Percentiles rank a stretch among this genome's conserved stretches.
phyloP scores from a whole-genome alignment of 1,140 invertebrate species.

The Yoshiicerus persimilis region DNA sequence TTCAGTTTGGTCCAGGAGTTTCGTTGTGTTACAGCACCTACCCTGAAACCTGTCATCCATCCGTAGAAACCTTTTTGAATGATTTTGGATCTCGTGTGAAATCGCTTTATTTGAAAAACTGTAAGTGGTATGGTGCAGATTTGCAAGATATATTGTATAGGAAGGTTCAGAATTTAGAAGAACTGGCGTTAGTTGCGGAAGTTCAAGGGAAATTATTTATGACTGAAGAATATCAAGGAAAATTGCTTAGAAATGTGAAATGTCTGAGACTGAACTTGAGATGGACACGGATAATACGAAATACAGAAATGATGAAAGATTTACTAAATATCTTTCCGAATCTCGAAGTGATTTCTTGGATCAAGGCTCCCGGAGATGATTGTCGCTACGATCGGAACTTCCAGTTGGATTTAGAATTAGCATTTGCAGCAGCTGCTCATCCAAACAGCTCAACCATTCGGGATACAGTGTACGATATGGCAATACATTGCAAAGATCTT shows the following conservation, averaged over 20 bases:
- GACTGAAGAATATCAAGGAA: not conserved
- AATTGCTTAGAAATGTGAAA: conserved; percentile 27
- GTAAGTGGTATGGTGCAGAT: conserved; percentile 19
- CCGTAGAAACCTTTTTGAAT: conserved; percentile 10
- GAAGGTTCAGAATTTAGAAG: conserved; percentile 18
- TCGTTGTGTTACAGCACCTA: not conserved
- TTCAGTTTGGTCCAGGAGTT: conserved; percentile 18
- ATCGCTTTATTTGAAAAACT: conserved; percentile 26
- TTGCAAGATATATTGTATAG: conserved; percentile 29
- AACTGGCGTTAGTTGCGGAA: not conserved
- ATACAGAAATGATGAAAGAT: conserved; percentile 35
- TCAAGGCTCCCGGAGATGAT: conserved; percentile 27
- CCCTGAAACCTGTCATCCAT: not conserved
- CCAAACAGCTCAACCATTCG: conserved; percentile 29
- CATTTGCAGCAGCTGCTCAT: conserved; percentile 12
- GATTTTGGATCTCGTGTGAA: conserved; percentile 17
- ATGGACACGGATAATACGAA: conserved; percentile 28
- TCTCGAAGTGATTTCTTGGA: conserved; percentile 32
- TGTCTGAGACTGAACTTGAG: conserved; percentile 17
- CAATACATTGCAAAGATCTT: conserved; percentile 31
- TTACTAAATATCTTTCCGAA: conserved; percentile 25
- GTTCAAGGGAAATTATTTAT: conserved; percentile 24
- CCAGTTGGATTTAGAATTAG: conserved; percentile 34
- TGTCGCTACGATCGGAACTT: conserved; percentile 34
- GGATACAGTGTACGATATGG: conserved; percentile 36